Evolutionary conservation across 2,797 vertebrate genomes (phyloP), one percentile per base, ranked within the genome.

Genomic region (Gila robusta): DNA sequence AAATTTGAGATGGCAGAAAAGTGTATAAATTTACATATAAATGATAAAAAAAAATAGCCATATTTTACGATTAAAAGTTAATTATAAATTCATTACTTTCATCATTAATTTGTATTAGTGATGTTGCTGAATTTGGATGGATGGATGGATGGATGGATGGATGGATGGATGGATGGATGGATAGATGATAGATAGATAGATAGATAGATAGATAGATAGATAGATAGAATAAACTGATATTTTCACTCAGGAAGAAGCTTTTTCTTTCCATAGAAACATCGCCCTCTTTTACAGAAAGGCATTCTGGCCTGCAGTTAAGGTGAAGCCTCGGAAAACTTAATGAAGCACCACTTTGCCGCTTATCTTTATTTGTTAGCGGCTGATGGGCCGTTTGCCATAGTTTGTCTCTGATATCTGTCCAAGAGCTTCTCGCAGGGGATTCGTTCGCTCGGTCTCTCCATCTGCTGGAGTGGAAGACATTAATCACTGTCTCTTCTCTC

Each of bases 361-460:
- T 56, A 78, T 49, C 74, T 71, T 52, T 41, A 35, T 79, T 80
- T 72, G 78, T 86, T 56, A 44, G 32, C 1, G 26, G 10, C 23
- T n/a, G 89, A 86, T 35, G 83, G 90, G 85, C 86, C 80, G 86
- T 90, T 88, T 84, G 79, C 87, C 81, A 69, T 44, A 47, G 78
- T 88, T 90, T 88, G 76, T 89, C 76, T 92, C 83, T 91, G 89
- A 92, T 89, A 91, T 81, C 78, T 86, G 86, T 92, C 91, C 89
- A 92, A 89, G 67, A 87, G 78, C 81, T 81, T 90, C 90, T 67
- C 26, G 0, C 56, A 47, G 87, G 83, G 89, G 67, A 84, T 88
- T 54, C 23, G 87, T 86, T 90, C 86, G 80, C 37, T 54, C 74
- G 44, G 81, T 87, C 86, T 84, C 88, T 84, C 90, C 89, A 89